Base-by-base conservation (phyloP, 2,888 invertebrate species). In the Ellobium chinense region DNA sequence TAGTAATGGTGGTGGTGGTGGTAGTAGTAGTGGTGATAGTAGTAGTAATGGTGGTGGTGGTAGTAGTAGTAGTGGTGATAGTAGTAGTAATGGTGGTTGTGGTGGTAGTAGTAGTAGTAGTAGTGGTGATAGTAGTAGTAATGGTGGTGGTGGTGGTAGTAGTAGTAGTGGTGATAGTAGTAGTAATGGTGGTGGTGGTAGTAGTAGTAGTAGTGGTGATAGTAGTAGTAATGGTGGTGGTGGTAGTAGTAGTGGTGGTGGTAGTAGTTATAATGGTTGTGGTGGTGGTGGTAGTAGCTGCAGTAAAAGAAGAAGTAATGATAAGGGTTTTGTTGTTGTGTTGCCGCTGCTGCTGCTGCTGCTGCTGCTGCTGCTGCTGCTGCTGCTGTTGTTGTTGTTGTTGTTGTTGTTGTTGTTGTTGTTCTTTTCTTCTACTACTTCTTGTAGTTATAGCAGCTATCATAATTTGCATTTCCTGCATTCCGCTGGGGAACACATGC, bases 71-170 rank as follows among this genome's bases (percentile, higher is more conserved):
- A 12, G 36, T 66, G n/a, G 66, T 29, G 29, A 31, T 66, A 21
- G 36, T 66, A 36, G 66, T 29, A 36, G 66, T 66, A 29, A n/a
- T 66, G n/a, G 27, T 66, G 12, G 34, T 46, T 12, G 46, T 46
- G 18, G 18, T 29, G 34, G 18, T 24, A 60, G n/a, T 46, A 46
- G 46, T 12, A 60, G 7, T n/a, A 14, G 27, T 60, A 60, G 60
- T 60, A 60, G 60, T 60, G n/a, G 60, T 60, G n/a, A n/a, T 60
- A 60, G 60, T 60, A 60, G 60, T 60, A n/a, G 60, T 60, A 60
- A n/a, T 60, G n/a, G 60, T 60, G n/a, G 66, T 66, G n/a, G 66
- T 66, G n/a, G 66, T 66, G 29, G 66, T 66, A 36, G 36, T 66
- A 12, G 66, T 66, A 12, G 36, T 66, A 36, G 66, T 66, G 29